Evolutionary conservation across 2,113 vertebrate genomes (phyloP), one percentile per base, ranked within the genome.

Genomic region (Acanthochromis polyacanthus): DNA sequence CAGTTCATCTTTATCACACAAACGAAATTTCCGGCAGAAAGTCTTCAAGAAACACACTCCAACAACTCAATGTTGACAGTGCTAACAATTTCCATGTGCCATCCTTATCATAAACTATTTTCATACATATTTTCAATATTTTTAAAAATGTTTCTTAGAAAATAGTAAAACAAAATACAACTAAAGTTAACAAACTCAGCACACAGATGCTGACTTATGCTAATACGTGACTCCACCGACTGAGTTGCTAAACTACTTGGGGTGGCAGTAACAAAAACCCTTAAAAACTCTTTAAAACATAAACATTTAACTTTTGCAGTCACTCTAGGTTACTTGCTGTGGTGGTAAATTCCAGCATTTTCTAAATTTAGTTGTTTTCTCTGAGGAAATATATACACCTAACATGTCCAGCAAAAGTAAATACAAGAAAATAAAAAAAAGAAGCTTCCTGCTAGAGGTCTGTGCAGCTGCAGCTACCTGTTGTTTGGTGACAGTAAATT

Each of bases 391-490:
- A 10, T 51, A 14, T 50, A 16, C n/a, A 43, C 48, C 45, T 46
- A 3, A 52, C 10, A 2, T 52, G 19, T 52, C 7, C 2, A 20
- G n/a, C 51, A 19, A 52, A 46, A 46, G 5, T 30, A 30, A 30
- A 30, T 30, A 5, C 30, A 30, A 30, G 2, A 30, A 30, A 30
- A 30, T 30, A 16, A 14, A 38, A 9, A 25, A 40, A 32, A 32
- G 30, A 6, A 32, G 32, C 9, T 15, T 15, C 43, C 4, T 52
- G 32, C 51, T 59, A 53, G 6, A 22, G 30, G 23, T 61, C 17
- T 8, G 30, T 70, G 52, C 40, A 58, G 51, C 52, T 57, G 23
- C 61, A 69, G 62, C 48, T 45, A 38, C 48, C 53, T 30, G 55
- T 46, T 61, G 28, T 67, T 66, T 40, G 55, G 1, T 50, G 32